Evolutionary conservation across 2,797 vertebrate genomes (phyloP).

Genomic region (Platalea minor): DNA sequence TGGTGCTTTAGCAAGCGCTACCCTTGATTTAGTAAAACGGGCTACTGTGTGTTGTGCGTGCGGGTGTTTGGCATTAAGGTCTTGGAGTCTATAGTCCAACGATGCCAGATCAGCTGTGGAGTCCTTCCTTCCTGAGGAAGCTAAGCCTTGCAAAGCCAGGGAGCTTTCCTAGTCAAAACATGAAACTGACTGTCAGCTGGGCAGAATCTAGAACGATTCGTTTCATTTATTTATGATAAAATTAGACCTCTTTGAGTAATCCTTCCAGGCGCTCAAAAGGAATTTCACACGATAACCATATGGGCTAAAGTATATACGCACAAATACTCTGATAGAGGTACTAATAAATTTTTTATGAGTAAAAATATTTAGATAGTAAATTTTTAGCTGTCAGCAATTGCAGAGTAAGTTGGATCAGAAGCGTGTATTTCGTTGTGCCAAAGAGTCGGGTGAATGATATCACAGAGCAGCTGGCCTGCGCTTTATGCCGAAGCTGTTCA

Average conservation of each 20-base stretch:
- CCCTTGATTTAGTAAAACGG: neutral
- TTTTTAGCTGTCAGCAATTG: neutral
- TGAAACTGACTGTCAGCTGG: neutral
- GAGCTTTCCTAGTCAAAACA: neutral
- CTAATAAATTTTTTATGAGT: neutral
- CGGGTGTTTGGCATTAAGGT: neutral
- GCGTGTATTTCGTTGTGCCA: neutral
- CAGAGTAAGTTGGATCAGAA: neutral
- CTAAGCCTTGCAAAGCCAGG: neutral
- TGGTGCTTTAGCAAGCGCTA: neutral
- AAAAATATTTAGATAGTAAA: constrained; percentile 10
- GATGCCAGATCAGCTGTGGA: neutral
- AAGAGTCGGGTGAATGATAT: neutral
- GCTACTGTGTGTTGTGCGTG: too few relatives aligned
- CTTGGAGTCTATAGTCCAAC: neutral
- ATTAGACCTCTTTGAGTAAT: neutral
- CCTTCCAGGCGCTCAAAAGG: neutral
- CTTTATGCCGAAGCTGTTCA: neutral
- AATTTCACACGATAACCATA: neutral
- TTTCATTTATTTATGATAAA: neutral
- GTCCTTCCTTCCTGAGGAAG: neutral
- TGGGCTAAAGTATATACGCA: neutral
- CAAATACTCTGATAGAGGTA: neutral
- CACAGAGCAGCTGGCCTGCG: neutral
- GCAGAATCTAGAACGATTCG: neutral